Evolutionary conservation across 2,888 invertebrate species (phyloP).

Genomic region (Trachelus iudaicus): DNA sequence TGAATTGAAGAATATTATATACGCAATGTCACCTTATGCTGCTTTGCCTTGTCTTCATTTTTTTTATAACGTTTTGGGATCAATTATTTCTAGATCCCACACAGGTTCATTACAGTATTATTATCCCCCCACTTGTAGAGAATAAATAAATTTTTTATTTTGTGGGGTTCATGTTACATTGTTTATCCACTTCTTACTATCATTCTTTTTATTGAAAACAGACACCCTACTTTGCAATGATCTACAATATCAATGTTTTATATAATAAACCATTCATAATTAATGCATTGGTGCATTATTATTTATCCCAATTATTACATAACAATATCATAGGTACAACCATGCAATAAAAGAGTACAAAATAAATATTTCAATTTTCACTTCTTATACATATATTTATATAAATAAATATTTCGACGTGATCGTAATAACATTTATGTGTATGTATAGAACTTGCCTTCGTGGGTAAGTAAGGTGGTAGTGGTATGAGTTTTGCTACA

Average conservation of each 20-base stretch:
- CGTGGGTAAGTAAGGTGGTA: slow-evolving; percentile 57
- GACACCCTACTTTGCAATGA: background rate
- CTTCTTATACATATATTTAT: slow-evolving; percentile 33
- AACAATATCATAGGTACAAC: background rate
- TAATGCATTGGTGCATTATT: slow-evolving; percentile 59
- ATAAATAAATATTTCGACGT: slow-evolving; percentile 25
- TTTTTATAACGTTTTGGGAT: slow-evolving; percentile 58
- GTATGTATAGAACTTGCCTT: slow-evolving; percentile 39
- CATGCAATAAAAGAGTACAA: slow-evolving; percentile 13
- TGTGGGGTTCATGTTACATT: slow-evolving; percentile 46
- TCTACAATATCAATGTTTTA: slow-evolving; percentile 33
- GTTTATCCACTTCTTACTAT: slow-evolving; percentile 22
- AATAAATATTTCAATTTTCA: slow-evolving; percentile 39
- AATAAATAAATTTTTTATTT: slow-evolving; percentile 43
- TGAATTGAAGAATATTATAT: background rate
- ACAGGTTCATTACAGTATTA: slow-evolving; percentile 37
- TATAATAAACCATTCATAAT: slow-evolving; percentile 56
- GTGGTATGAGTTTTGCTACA: slow-evolving; percentile 22
- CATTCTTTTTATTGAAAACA: slow-evolving; percentile 23
- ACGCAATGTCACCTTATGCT: slow-evolving; percentile 52
- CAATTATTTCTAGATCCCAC: slow-evolving; percentile 61
- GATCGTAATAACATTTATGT: slow-evolving; percentile 18
- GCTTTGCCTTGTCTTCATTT: slow-evolving; percentile 60
- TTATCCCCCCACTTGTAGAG: slow-evolving; percentile 36
- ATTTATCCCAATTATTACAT: slow-evolving; percentile 46